phyloP scores from a whole-genome alignment of 2,797 vertebrate species.

The Acestrorhynchus altus region DNA sequence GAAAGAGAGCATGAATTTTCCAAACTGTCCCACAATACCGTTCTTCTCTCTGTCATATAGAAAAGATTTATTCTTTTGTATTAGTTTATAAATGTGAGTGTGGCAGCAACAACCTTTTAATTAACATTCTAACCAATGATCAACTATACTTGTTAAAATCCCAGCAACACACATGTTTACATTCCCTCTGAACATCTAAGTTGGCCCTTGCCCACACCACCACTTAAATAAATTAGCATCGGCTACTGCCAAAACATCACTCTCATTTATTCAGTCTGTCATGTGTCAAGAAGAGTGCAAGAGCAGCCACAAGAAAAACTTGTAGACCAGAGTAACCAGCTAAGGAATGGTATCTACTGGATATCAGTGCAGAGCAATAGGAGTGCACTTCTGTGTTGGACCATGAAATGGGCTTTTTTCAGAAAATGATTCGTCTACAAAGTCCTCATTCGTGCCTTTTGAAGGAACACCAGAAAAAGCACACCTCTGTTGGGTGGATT shows the following conservation, averaged over 20 bases:
- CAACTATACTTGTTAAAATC: not conserved
- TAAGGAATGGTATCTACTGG: not conserved
- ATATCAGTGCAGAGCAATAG: not conserved
- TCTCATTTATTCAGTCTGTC: not conserved
- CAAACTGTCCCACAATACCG: too few relatives aligned
- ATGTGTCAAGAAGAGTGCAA: not conserved
- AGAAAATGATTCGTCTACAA: not conserved
- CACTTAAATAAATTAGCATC: constrained; percentile 18
- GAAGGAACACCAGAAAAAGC: not conserved
- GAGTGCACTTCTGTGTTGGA: not conserved
- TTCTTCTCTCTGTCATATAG: too few relatives aligned
- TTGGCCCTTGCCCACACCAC: not conserved
- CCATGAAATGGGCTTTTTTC: not conserved
- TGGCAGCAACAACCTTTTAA: not conserved
- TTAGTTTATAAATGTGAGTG: too few relatives aligned
- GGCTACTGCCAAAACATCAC: not conserved
- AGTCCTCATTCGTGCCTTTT: not conserved
- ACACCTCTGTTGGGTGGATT: not conserved
- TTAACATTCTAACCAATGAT: not conserved
- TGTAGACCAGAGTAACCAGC: not conserved
- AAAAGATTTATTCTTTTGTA: too few relatives aligned
- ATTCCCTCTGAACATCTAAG: constrained; percentile 4
- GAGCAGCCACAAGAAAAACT: not conserved
- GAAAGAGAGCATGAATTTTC: too few relatives aligned
- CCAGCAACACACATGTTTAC: not conserved